These are phyloP conservation scores for Anguilla obscura DNA, from an alignment of 2,797 vertebrate species.

Conservation along the genomic window DNA sequence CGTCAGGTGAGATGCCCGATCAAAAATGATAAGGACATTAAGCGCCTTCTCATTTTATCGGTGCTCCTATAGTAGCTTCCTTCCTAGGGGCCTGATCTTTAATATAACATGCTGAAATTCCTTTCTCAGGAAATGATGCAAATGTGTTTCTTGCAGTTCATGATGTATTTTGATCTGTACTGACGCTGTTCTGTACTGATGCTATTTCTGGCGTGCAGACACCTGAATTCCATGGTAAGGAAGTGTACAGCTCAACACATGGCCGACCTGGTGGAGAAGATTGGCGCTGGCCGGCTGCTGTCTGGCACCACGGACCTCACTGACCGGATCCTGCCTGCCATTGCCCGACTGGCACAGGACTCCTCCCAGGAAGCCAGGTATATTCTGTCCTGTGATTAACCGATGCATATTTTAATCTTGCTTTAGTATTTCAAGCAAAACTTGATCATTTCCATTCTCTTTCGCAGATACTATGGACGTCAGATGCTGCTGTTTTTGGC, in stretches of 20 bases:
- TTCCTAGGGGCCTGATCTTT: background rate
- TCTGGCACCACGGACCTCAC: conserved; percentile 76
- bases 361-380: conserved; percentile 90
- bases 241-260: conserved; percentile 87
- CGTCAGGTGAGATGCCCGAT: conserved; percentile 73
- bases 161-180: background rate
- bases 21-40: background rate
- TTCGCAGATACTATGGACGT: conserved; percentile 83
- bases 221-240: conserved; percentile 83
- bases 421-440: background rate
- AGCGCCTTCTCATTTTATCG: background rate
- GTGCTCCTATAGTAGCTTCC: background rate
- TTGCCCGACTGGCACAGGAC: conserved; percentile 84
- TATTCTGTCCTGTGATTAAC: background rate
- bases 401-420: background rate
- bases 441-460: conserved; percentile 11
- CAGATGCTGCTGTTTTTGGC: conserved; percentile 88
- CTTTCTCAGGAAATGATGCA: background rate
- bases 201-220: conserved; percentile 62
- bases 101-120: background rate
- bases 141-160: background rate
- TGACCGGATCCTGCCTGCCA: conserved; percentile 80
- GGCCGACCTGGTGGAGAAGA: conserved; percentile 72
- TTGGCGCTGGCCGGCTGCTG: conserved; percentile 80
- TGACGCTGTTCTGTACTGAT: background rate